phyloP scores from a whole-genome alignment of 2,888 invertebrate genomes.

The Diarsia dahlii region DNA sequence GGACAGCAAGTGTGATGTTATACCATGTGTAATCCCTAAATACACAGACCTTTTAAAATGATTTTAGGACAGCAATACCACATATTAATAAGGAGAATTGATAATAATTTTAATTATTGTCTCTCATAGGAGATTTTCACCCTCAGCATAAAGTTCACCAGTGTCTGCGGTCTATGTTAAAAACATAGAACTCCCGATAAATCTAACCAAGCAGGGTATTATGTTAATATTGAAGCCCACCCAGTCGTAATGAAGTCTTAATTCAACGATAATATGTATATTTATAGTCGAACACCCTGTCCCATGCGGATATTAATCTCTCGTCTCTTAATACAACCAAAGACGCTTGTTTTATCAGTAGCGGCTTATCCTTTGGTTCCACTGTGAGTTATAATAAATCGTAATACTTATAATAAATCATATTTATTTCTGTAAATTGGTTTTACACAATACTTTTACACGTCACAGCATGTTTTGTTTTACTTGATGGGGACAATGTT shows the following conservation, averaged over 20 bases:
- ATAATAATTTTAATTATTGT: not conserved
- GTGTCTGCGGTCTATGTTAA: too few relatives aligned
- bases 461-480: too few relatives aligned
- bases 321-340: not conserved
- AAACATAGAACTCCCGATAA: too few relatives aligned
- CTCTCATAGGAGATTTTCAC: not conserved
- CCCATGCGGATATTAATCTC: not conserved
- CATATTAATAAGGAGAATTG: not conserved
- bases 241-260: not conserved
- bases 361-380: not conserved
- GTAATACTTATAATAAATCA: too few relatives aligned
- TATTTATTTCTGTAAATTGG: too few relatives aligned
- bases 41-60: too few relatives aligned
- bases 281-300: not conserved
- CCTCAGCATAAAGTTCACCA: not conserved
- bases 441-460: too few relatives aligned
- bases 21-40: too few relatives aligned
- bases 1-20: too few relatives aligned
- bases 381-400: too few relatives aligned
- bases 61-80: too few relatives aligned
- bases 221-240: not conserved
- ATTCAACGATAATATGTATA: slow-evolving; percentile 9
- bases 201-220: not conserved
- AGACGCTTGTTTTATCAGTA: not conserved
- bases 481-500: too few relatives aligned